A percentile compares a stretch with the other conserved stretches of the same genome.
Evolutionary conservation across 2,797 vertebrate species (phyloP).

Genomic region (Eulemur coronatus): DNA sequence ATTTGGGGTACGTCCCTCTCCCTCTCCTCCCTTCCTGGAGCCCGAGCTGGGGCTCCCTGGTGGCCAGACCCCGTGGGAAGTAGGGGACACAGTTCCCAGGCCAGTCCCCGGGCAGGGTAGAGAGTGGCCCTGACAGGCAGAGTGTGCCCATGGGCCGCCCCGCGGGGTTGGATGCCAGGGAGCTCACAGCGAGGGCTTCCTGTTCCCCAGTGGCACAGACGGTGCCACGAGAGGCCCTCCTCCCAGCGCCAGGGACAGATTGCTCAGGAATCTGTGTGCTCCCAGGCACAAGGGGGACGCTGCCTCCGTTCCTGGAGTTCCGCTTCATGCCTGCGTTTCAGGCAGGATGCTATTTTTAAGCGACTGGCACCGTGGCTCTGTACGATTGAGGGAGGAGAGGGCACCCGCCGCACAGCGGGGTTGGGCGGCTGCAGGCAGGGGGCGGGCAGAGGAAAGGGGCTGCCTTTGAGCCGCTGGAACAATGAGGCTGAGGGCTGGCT

Average conservation of each 20-base stretch:
- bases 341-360: conserved; percentile 63
- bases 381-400: neutral
- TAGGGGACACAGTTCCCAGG: neutral
- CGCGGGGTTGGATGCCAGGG: accelerated
- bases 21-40: neutral
- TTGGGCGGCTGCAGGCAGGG: neutral
- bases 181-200: neutral
- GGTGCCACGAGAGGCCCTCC: neutral
- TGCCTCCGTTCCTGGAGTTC: conserved; percentile 30
- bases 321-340: conserved; percentile 8
- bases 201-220: neutral
- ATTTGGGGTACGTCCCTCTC: neutral
- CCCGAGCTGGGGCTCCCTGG: neutral
- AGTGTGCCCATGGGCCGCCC: neutral
- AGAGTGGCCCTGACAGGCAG: neutral
- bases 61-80: neutral
- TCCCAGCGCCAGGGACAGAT: neutral
- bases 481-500: neutral
- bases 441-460: neutral
- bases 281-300: neutral
- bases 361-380: neutral
- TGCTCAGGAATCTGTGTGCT: neutral
- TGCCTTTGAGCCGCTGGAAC: neutral
- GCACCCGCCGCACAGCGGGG: neutral
- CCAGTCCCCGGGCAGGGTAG: neutral